Evolutionary conservation across 1,140 invertebrate genomes (phyloP).

Genomic region (Drosophila neocordata): DNA sequence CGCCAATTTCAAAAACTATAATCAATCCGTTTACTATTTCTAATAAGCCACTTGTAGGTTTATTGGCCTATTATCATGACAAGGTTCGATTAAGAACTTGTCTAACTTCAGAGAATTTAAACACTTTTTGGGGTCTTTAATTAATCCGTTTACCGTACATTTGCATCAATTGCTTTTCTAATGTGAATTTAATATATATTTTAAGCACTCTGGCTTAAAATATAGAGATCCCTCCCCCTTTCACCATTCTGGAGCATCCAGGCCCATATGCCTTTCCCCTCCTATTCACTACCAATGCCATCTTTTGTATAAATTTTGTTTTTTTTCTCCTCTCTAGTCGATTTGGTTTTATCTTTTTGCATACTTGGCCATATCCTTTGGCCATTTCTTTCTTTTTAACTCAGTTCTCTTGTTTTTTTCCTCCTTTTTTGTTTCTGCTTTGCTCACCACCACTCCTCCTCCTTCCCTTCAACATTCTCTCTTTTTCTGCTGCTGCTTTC

Average conservation of each 20-base stretch:
- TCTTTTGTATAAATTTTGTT: slow-evolving; percentile 47
- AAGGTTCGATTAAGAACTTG: too few relatives aligned
- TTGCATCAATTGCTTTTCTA: background rate
- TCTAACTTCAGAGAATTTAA: too few relatives aligned
- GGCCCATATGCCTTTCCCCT: background rate
- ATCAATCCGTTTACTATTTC: too few relatives aligned
- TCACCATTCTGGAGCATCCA: too few relatives aligned
- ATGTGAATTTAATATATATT: slow-evolving; percentile 25
- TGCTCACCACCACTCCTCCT: too few relatives aligned
- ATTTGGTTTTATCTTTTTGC: slow-evolving; percentile 11
- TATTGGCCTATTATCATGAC: too few relatives aligned
- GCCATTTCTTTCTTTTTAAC: slow-evolving; percentile 30
- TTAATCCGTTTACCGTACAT: background rate
- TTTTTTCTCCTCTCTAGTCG: slow-evolving; percentile 3
- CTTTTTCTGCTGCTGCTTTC: slow-evolving; percentile 7
- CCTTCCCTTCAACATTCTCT: too few relatives aligned
- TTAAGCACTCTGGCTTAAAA: too few relatives aligned
- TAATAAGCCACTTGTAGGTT: too few relatives aligned
- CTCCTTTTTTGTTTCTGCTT: background rate
- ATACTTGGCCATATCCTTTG: slow-evolving; percentile 21
- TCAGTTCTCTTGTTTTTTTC: slow-evolving; percentile 3
- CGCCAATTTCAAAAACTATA: too few relatives aligned
- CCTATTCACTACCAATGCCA: slow-evolving; percentile 28
- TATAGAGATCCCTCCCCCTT: too few relatives aligned
- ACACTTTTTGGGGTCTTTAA: too few relatives aligned